Percentiles rank a stretch among this genome's conserved stretches.
Evolutionary conservation across 2,888 invertebrate species (phyloP).

Genomic region (Cheilosia urbana): DNA sequence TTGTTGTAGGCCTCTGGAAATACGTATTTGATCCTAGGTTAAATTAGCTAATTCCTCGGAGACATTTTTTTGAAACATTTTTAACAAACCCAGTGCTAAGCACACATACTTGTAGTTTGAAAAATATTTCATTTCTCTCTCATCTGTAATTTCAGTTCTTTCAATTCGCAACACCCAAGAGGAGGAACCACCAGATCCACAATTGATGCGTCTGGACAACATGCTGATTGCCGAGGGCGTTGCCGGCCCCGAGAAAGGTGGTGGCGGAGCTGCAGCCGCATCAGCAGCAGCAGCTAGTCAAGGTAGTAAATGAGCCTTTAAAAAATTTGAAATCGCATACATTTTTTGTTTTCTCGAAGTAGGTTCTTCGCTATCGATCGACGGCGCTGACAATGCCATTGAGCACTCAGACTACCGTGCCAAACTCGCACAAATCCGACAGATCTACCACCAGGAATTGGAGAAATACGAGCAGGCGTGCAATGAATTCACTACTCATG

Average conservation of each 20-base stretch:
- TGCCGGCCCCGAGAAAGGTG: slow-evolving; percentile 97
- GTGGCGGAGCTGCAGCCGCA: slow-evolving; percentile 93
- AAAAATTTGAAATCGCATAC: slow-evolving; percentile 21
- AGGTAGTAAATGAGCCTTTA: slow-evolving; percentile 83
- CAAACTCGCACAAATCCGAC: slow-evolving; percentile 98
- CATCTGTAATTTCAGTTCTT: slow-evolving; percentile 86
- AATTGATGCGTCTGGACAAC: slow-evolving; percentile 99
- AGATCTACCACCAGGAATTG: slow-evolving; percentile 99
- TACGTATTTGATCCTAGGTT: too few relatives aligned
- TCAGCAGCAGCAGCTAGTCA: slow-evolving; percentile 94
- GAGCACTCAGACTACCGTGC: slow-evolving; percentile 99
- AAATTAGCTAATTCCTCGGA: too few relatives aligned
- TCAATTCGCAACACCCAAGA: slow-evolving; percentile 98
- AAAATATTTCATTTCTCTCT: background rate
- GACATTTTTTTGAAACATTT: too few relatives aligned
- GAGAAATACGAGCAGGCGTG: slow-evolving; percentile 99
- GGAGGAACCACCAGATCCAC: slow-evolving; percentile 99
- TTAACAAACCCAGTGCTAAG: too few relatives aligned
- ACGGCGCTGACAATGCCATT: slow-evolving; percentile 94
- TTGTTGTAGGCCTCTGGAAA: too few relatives aligned
- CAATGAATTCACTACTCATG: slow-evolving; percentile 99
- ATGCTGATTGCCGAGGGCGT: slow-evolving; percentile 99
- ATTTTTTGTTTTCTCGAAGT: slow-evolving; percentile 63
- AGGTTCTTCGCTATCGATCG: slow-evolving; percentile 83
- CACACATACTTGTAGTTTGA: too few relatives aligned